A percentile compares a stretch with the other conserved stretches of the same genome.
These are phyloP conservation scores for Phalanger gymnotis DNA, from an alignment of 2,797 vertebrate species.

Conservation along the genomic window DNA sequence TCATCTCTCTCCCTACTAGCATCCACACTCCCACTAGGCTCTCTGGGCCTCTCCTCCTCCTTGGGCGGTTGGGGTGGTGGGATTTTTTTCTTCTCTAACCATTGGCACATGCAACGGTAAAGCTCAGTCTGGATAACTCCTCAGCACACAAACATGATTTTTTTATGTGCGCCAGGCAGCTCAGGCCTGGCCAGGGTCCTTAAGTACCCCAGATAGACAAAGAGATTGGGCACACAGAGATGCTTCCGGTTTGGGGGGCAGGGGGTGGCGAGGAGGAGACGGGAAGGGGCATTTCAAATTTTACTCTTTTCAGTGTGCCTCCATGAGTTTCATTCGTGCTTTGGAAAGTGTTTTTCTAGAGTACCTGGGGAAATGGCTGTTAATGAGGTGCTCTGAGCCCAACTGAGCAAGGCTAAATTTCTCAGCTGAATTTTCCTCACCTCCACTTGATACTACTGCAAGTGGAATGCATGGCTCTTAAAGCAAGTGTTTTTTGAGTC, in stretches of 20 bases:
- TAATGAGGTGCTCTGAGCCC: conserved; percentile 30
- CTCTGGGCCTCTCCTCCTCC: not conserved
- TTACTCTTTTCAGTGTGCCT: not conserved
- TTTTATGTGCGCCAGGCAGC: conserved; percentile 40
- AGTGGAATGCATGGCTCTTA: conserved; percentile 49
- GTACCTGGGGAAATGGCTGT: conserved; percentile 51
- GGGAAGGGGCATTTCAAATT: not conserved
- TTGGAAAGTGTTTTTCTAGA: conserved; percentile 49
- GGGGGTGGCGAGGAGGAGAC: not conserved
- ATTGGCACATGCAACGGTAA: conserved; percentile 80
- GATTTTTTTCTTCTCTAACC: conserved; percentile 78
- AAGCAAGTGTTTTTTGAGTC: conserved; percentile 56
- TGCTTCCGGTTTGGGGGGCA: conserved; percentile 59
- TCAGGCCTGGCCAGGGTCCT: conserved; percentile 2
- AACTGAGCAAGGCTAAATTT: conserved; percentile 25
- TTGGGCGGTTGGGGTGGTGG: not conserved
- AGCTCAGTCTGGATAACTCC: conserved; percentile 83
- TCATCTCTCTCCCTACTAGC: conserved; percentile 71
- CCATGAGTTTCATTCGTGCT: not conserved
- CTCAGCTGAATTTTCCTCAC: conserved; percentile 67
- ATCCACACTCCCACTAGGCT: conserved; percentile 82
- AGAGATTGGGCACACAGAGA: conserved; percentile 61
- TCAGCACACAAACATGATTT: conserved; percentile 78
- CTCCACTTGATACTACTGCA: conserved; percentile 65
- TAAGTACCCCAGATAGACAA: not conserved